Evolutionary conservation across 2,797 vertebrate genomes (phyloP).

Genomic region (Eidolon dupreanum): DNA sequence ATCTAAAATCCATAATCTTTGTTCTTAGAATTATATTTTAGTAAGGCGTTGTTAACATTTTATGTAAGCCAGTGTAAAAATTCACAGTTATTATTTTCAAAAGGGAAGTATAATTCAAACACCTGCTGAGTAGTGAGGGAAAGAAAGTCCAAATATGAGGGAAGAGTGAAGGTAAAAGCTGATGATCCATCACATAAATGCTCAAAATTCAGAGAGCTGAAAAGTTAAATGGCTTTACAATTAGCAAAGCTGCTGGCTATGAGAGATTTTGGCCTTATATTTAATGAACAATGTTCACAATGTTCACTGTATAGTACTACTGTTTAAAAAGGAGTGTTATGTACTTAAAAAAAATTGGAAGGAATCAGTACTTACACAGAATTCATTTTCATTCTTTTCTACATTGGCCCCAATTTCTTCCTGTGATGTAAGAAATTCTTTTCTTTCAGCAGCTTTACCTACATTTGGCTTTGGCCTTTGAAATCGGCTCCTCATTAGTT

Average conservation of each 20-base stretch:
- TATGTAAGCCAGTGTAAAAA: not conserved
- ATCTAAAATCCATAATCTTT: conserved; percentile 11
- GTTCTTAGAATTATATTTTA: not conserved
- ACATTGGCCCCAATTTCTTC: conserved; percentile 47
- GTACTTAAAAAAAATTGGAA: not conserved
- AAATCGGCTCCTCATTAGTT: conserved; percentile 79
- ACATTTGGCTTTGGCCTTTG: conserved; percentile 83
- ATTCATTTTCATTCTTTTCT: conserved; percentile 41
- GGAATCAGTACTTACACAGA: conserved; percentile 77
- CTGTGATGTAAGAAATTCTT: conserved; percentile 76
- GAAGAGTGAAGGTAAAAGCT: not conserved
- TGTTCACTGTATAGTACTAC: not conserved
- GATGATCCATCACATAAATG: not conserved
- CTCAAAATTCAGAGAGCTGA: not conserved
- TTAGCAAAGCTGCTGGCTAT: not conserved
- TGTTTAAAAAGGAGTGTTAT: not conserved
- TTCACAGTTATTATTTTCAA: conserved; percentile 36
- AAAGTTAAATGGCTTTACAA: not conserved
- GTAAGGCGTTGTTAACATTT: not conserved
- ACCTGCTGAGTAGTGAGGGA: not conserved
- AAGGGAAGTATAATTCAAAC: conserved; percentile 9
- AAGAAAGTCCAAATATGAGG: conserved; percentile 24
- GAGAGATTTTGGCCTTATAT: conserved; percentile 1
- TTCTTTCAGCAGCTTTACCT: conserved; percentile 75
- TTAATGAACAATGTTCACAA: not conserved